Conservation (phyloP, 2,797 vertebrate genomes). For the Masticophis lateralis region DNA sequence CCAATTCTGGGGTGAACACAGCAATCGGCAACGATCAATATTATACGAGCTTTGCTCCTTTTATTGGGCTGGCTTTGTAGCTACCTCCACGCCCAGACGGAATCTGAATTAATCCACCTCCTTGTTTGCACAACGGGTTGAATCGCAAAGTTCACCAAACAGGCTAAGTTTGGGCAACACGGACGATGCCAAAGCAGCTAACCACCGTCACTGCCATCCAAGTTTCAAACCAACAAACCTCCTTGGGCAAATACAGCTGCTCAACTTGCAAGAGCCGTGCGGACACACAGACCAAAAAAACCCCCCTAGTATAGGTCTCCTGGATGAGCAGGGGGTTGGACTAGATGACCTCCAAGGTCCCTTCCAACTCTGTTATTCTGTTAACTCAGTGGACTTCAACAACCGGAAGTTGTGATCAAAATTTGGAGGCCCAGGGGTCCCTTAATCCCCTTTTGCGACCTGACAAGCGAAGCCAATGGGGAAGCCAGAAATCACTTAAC, state of each 20-base stretch:
- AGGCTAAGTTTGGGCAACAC: neutral
- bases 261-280: neutral
- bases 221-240: neutral
- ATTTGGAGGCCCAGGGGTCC: too few species aligned
- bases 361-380: too few species aligned
- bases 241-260: neutral
- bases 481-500: too few species aligned
- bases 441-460: too few species aligned
- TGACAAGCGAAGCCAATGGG: too few species aligned
- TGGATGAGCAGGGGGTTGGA: too few species aligned
- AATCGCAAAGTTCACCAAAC: neutral
- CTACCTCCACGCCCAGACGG: neutral
- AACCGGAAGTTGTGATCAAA: too few species aligned
- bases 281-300: too few species aligned
- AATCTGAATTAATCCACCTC: neutral
- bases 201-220: neutral
- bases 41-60: neutral
- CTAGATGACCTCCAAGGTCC: too few species aligned
- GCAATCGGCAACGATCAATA: neutral
- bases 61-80: neutral
- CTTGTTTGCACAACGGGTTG: neutral
- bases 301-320: too few species aligned
- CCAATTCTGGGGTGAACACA: neutral
- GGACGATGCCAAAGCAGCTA: neutral
- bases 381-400: neutral